Evolutionary conservation across 1,140 invertebrate genomes (phyloP), one percentile per base, ranked within the genome.

Genomic region (Brachionus plicatilis): DNA sequence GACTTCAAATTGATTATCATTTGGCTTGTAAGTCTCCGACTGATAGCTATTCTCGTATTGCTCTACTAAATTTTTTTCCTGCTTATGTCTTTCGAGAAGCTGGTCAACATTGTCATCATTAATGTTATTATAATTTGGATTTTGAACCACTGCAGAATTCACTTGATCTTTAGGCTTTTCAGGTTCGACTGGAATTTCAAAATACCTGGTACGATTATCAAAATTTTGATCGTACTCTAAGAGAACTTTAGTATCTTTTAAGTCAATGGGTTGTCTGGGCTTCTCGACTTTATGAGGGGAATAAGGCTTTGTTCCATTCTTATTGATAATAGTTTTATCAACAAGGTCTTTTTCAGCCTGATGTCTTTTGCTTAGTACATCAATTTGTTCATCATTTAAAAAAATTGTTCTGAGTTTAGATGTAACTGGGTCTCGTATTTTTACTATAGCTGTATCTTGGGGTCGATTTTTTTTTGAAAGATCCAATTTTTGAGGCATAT

Each of bases 301-400:
- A 43, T 17, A 41, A 41, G 68, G 3, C 41, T 43, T 43, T 37
- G 33, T 1, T 7, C 43, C 41, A 14, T 68, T 72, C 17, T 72
- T 72, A 8, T 72, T 72, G 4, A 72, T 11, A 8, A 72, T 72
- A n/a, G 68, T 72, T n/a, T 72, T 72, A 72, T 72, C 68, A 17
- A 72, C 68, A 0, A 72, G 37, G n/a, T 72, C 68, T 43, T 72
- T 72, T 72, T 72, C 68, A 17, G 68, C 68, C 41, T 41, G 68
- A 20, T 82, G 79, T 33, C 79, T 9, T 65, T 82, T 82, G 20
- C 79, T 65, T 33, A 82, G 20, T 45, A 37, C 33, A 14, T 82
- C 79, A 37, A 82, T 82, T 45, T 82, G 79, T 14, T 60, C 20
- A 20, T 82, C 79, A 37, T 82, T 82, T 65, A 82, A 68, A 82